Base-by-base conservation (phyloP, 2,113 vertebrate genomes). In the Penelope pileata region DNA sequence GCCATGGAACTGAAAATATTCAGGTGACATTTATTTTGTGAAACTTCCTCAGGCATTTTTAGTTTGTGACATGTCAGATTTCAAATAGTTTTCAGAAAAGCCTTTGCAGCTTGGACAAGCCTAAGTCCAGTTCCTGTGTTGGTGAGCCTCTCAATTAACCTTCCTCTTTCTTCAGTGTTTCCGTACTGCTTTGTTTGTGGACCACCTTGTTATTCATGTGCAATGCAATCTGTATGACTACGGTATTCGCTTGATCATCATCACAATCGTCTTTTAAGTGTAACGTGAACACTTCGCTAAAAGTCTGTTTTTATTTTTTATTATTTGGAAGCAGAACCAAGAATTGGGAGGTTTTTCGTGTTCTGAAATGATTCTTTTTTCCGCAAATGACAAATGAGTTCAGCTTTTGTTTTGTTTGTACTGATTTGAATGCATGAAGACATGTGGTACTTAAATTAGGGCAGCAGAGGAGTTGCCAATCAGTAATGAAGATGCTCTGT, bases 381-480 rank as follows among this genome's bases (percentile, higher is more conserved):
- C 78, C 91, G 45, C 76, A 83, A 69, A 73, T 58, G 54, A 73
- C 81, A 89, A 89, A 58, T 0, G 1, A 83, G 51, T 90, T 92
- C 82, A 89, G 27, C 74, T 91, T 94, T 91, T 87, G 67, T 84
- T 95, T 96, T 93, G 80, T 64, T 93, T 94, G 58, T 43, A 67
- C 72, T 78, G 51, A 78, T 90, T 85, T 80, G 67, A 90, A 83
- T 81, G 50, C 68, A 67, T 59, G 30, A 83, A 90, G 88, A 83
- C 45, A n/a, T 42, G 38, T 54, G 36, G 70, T 77, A 86, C 54
- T 40, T 93, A 93, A 91, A 94, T 88, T 93, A 79, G 87, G 60
- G 51, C 69, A 91, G 62, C 68, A 91, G 90, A 95, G 78, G 87
- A 86, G 76, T 81, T 90, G 59, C 87, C 51, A 63, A 70, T 95